Percentiles rank a stretch among this genome's conserved stretches.
phyloP scores from a whole-genome alignment of 2,888 invertebrate genomes.

The Callyntrura sp. region DNA sequence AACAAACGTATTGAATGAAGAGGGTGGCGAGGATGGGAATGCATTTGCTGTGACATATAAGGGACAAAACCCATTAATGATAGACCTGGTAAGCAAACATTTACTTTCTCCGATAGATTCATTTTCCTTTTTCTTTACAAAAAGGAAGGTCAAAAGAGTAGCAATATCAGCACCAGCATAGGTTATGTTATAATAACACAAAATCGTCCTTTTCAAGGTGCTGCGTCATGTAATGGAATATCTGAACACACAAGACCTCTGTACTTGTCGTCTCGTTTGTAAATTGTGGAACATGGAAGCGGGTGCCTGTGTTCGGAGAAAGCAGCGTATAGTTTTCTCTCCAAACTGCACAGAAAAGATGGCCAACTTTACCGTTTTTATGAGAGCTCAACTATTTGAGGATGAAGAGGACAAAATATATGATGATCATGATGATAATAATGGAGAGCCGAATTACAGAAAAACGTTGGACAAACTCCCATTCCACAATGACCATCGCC shows the following conservation, averaged over 20 bases:
- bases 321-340: constrained; percentile 78
- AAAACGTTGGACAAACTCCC: constrained; percentile 16
- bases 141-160: background rate
- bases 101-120: background rate
- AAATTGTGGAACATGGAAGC: constrained; percentile 80
- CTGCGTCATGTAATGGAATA: constrained; percentile 77
- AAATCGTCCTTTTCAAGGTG: constrained; percentile 67
- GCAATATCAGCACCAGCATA: background rate
- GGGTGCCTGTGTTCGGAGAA: constrained; percentile 69
- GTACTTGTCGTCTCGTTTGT: constrained; percentile 77
- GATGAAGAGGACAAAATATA: background rate
- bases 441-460: constrained; percentile 19
- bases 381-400: constrained; percentile 68
- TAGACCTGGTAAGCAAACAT: constrained; percentile 76
- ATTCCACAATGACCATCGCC: constrained; percentile 11
- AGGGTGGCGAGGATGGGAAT: background rate
- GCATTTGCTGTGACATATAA: background rate
- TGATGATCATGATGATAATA: background rate
- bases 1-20: constrained; percentile 71
- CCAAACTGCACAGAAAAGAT: constrained; percentile 80
- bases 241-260: constrained; percentile 64
- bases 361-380: constrained; percentile 75
- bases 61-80: constrained; percentile 78
- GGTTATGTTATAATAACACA: background rate
- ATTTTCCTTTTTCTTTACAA: background rate